Percentiles rank a stretch among this genome's conserved stretches.
phyloP scores from a whole-genome alignment of 2,888 invertebrate species.

The Calephelis perditalis region DNA sequence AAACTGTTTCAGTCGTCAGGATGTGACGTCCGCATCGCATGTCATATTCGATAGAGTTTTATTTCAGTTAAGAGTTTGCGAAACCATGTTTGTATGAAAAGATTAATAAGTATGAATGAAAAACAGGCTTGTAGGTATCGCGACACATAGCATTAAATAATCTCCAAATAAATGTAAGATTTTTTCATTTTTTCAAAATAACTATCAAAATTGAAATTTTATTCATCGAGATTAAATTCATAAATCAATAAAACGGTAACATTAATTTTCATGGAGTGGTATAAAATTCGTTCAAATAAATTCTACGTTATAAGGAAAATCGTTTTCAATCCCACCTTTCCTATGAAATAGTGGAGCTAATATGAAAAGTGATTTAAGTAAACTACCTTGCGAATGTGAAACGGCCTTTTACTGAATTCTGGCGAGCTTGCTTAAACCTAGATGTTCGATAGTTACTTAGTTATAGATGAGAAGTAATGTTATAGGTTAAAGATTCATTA shows the following conservation, averaged over 20 bases:
- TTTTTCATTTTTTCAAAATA: too few relatives aligned
- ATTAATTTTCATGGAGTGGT: slow-evolving; percentile 5
- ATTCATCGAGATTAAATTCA: too few relatives aligned
- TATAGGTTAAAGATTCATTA: not conserved
- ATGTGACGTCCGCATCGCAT: too few relatives aligned
- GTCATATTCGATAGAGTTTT: too few relatives aligned
- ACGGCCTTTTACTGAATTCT: slow-evolving; percentile 26
- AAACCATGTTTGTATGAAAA: too few relatives aligned
- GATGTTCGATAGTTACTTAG: not conserved
- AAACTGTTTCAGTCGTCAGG: too few relatives aligned
- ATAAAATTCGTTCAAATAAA: slow-evolving; percentile 4
- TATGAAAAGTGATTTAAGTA: slow-evolving; percentile 22
- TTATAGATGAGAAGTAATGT: not conserved
- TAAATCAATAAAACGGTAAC: slow-evolving; percentile 9
- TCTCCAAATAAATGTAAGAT: too few relatives aligned
- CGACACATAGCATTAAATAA: too few relatives aligned
- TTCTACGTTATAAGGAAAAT: slow-evolving; percentile 11
- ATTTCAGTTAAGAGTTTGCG: too few relatives aligned
- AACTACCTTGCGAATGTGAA: slow-evolving; percentile 22
- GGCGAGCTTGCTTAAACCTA: slow-evolving; percentile 28
- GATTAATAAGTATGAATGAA: too few relatives aligned
- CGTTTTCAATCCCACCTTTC: slow-evolving; percentile 8
- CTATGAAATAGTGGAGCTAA: slow-evolving; percentile 15
- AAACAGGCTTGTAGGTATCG: too few relatives aligned
- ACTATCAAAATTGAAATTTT: too few relatives aligned